Conservation (phyloP, 2,797 vertebrate genomes). For the Crotalus adamanteus region DNA sequence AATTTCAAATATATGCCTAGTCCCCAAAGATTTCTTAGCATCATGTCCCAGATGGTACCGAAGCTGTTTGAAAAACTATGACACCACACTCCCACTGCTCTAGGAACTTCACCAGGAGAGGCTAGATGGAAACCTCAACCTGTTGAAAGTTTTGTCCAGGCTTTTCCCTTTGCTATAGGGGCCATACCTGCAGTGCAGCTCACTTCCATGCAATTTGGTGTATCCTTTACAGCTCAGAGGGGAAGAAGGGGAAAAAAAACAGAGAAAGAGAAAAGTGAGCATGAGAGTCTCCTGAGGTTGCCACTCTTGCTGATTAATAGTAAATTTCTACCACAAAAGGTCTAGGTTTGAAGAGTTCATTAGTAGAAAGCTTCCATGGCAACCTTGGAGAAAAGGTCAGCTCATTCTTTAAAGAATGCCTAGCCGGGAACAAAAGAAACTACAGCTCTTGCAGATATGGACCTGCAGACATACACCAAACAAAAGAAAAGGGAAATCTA, state of each 20-base stretch:
- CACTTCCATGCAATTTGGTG: not conserved
- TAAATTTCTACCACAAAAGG: conserved; percentile 45
- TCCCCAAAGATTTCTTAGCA: not conserved
- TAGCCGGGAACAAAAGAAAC: conserved; percentile 34
- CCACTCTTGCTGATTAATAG: conserved; percentile 38
- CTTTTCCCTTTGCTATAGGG: not conserved
- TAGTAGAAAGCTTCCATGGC: conserved; percentile 40
- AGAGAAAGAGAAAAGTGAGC: not conserved
- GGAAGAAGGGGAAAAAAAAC: not conserved
- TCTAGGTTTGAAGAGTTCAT: conserved; percentile 36
- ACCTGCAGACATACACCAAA: conserved; percentile 20
- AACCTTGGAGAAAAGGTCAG: conserved; percentile 39
- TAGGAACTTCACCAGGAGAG: too few relatives aligned
- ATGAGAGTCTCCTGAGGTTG: conserved; percentile 11
- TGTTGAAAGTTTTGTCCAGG: not conserved
- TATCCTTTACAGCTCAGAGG: not conserved
- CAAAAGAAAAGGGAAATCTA: conserved; percentile 4
- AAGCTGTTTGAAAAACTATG: not conserved
- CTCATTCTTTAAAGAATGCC: not conserved
- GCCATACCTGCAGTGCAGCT: not conserved
- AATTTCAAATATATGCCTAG: not conserved
- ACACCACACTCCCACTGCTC: too few relatives aligned
- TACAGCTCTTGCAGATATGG: conserved; percentile 37
- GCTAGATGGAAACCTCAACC: not conserved
- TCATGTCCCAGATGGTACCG: not conserved